Conservation (phyloP, 2,113 vertebrate species). For the Silurus meridionalis region DNA sequence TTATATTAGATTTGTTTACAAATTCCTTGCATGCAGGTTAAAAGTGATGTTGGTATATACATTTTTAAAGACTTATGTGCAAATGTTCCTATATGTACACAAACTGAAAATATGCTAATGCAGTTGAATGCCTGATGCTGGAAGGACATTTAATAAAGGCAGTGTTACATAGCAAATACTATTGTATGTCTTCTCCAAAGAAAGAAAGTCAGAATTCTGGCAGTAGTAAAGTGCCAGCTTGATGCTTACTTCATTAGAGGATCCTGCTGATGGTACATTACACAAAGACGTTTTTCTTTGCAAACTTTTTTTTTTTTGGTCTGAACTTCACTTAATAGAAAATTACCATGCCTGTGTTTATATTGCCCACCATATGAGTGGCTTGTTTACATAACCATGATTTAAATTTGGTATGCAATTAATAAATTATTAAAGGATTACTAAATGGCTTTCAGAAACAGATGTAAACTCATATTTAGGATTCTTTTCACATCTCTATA, state of each 20-base stretch:
- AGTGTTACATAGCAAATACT: not conserved
- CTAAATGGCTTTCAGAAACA: not conserved
- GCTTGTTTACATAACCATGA: not conserved
- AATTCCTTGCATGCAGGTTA: not conserved
- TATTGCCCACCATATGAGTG: not conserved
- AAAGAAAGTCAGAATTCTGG: slow-evolving; percentile 5
- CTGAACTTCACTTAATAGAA: not conserved
- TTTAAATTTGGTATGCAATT: not conserved
- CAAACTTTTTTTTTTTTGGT: not conserved
- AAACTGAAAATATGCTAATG: not conserved
- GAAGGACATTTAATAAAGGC: not conserved
- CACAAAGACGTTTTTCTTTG: not conserved
- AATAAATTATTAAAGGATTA: not conserved
- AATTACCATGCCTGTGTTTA: not conserved
- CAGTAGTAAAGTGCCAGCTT: not conserved
- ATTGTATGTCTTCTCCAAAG: not conserved
- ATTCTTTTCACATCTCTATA: not conserved
- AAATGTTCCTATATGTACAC: not conserved
- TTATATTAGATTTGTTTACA: not conserved
- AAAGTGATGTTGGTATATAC: not conserved
- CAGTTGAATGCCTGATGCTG: not conserved
- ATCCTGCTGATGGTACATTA: not conserved
- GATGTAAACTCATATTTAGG: not conserved
- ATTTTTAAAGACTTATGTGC: not conserved
- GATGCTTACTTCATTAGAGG: not conserved